Conservation (phyloP, 2,888 invertebrate genomes). For the Athetis lepigone region DNA sequence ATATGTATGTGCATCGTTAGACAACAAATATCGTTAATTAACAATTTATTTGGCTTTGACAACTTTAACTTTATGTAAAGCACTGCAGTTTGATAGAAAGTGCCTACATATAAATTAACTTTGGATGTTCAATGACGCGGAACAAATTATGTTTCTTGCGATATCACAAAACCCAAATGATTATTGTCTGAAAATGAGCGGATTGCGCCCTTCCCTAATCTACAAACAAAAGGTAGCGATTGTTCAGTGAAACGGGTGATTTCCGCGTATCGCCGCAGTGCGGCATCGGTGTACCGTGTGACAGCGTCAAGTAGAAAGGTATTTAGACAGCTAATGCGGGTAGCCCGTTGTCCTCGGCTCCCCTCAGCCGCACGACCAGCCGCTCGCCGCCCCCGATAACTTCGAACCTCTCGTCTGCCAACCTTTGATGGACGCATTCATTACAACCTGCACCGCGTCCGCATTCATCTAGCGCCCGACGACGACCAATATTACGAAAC, state of each 20-base stretch:
- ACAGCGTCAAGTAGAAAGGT: conserved; percentile 60
- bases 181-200: conserved; percentile 25
- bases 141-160: conserved; percentile 38
- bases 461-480: conserved; percentile 25
- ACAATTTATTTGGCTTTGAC: conserved; percentile 3
- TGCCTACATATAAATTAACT: conserved; percentile 31
- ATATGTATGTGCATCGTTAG: conserved; percentile 17
- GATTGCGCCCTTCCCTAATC: conserved; percentile 21
- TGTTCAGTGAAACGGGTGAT: conserved; percentile 38
- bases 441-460: conserved; percentile 47
- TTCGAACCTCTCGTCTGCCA: conserved; percentile 32
- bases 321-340: conserved; percentile 63
- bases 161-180: conserved; percentile 9
- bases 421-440: conserved; percentile 52
- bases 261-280: conserved; percentile 36
- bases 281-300: conserved; percentile 33
- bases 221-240: conserved; percentile 49
- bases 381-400: conserved; percentile 61
- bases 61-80: conserved; percentile 8
- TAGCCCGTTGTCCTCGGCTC: conserved; percentile 64
- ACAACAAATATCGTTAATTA: conserved; percentile 11
- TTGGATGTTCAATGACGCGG: conserved; percentile 24
- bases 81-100: conserved; percentile 19
- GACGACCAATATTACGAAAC: conserved; percentile 45
- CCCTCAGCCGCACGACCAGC: conserved; percentile 60